Conservation (phyloP, 2,888 invertebrate genomes). For the Lagria hirta region DNA sequence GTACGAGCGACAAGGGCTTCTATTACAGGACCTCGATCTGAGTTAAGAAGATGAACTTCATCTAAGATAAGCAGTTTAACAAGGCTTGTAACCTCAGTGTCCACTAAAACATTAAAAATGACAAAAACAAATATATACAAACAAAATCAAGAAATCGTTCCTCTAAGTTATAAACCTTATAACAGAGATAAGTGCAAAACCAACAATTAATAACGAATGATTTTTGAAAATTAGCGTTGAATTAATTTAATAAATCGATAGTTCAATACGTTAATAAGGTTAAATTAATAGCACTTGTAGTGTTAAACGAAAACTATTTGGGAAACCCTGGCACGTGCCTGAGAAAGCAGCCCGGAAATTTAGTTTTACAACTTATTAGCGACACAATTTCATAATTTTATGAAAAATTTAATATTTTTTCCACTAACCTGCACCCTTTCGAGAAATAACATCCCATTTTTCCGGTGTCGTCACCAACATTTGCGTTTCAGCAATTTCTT, state of each 20-base stretch:
- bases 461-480: conserved; percentile 99
- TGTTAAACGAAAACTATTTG: no score
- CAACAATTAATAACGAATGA: no score
- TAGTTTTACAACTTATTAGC: no score
- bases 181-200: no score
- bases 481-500: conserved; percentile 93
- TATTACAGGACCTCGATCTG: conserved; percentile 95
- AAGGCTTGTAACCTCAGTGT: conserved; percentile 84
- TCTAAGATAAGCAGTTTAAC: conserved; percentile 94
- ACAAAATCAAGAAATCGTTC: no score
- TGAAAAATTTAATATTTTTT: conserved; percentile 2
- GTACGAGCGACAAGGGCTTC: conserved; percentile 97
- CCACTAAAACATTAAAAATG: conserved; percentile 59
- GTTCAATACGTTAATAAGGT: no score
- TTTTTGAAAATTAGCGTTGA: no score
- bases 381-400: conserved; percentile 10
- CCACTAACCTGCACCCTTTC: conserved; percentile 77
- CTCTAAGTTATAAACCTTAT: no score
- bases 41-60: conserved; percentile 95
- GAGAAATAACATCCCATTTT: conserved; percentile 99
- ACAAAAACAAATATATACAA: background rate
- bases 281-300: no score
- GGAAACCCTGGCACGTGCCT: no score
- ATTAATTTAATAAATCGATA: no score
- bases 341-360: no score